Percentiles rank a stretch among this genome's conserved stretches.
Evolutionary conservation across 2,797 vertebrate genomes (phyloP).

Genomic region (Toxotes lorentzi): DNA sequence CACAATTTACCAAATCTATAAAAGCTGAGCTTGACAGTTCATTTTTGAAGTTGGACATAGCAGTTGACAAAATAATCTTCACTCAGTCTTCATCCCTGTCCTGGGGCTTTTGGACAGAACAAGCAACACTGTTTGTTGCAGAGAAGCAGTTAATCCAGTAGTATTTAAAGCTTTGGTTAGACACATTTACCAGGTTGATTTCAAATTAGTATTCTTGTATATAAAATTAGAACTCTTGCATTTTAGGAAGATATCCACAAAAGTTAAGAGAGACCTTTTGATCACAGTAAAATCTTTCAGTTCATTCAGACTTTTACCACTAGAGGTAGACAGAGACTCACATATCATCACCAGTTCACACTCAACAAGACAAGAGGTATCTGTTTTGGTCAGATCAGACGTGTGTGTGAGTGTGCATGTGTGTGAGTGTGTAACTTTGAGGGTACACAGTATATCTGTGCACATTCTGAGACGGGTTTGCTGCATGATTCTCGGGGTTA

Average conservation of each 20-base stretch:
- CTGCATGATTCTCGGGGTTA: slow-evolving; percentile 38
- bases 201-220: background rate
- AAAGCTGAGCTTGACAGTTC: background rate
- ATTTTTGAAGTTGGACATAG: background rate
- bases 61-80: background rate
- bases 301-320: slow-evolving; percentile 52
- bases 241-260: background rate
- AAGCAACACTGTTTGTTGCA: background rate
- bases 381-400: slow-evolving; percentile 19
- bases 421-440: slow-evolving; percentile 25
- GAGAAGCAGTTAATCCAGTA: background rate
- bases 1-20: background rate
- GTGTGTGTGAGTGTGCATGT: slow-evolving; percentile 26
- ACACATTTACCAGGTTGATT: background rate
- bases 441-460: slow-evolving; percentile 7
- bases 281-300: background rate
- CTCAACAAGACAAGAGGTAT: background rate
- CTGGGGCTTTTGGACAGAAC: background rate
- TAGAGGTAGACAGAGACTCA: slow-evolving; percentile 74
- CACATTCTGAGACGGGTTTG: slow-evolving; percentile 33
- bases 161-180: background rate
- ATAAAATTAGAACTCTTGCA: background rate
- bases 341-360: background rate
- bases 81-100: background rate
- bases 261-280: background rate